Conservation (phyloP, 2,113 vertebrate genomes). For the Neolamprologus tretocephalus region DNA sequence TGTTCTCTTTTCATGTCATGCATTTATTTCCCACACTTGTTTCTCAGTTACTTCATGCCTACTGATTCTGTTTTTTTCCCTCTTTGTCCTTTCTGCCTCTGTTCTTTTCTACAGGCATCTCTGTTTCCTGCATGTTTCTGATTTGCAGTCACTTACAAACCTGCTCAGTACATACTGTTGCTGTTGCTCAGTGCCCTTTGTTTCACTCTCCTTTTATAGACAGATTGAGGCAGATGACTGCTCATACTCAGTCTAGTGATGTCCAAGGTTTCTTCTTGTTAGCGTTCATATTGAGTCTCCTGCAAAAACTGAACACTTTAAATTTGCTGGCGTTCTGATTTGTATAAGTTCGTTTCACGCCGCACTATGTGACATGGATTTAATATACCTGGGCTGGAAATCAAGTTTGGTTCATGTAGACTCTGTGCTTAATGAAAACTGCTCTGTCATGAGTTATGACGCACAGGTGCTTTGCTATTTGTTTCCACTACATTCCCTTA, state of each 20-base stretch:
- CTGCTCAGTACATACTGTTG: background rate
- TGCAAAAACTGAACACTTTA: background rate
- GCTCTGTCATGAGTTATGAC: background rate
- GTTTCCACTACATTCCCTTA: background rate
- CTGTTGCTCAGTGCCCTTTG: background rate
- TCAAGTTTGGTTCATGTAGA: background rate
- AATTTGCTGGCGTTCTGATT: background rate
- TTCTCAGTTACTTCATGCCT: background rate
- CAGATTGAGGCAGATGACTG: background rate
- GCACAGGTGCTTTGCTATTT: background rate
- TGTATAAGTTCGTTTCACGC: background rate
- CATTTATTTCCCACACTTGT: background rate
- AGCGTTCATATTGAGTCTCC: background rate
- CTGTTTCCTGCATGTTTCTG: background rate
- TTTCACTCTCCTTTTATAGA: background rate
- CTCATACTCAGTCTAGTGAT: background rate
- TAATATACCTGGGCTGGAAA: background rate
- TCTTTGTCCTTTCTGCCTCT: background rate
- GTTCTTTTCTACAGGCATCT: background rate
- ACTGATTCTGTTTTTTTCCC: background rate
- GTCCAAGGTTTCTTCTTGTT: background rate
- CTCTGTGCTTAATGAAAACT: background rate
- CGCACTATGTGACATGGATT: background rate
- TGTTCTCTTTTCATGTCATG: background rate
- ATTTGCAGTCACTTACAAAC: background rate